A percentile compares a stretch with the other conserved stretches of the same genome.
Conservation (phyloP, 2,888 invertebrate genomes). For the Globia sparganii region DNA sequence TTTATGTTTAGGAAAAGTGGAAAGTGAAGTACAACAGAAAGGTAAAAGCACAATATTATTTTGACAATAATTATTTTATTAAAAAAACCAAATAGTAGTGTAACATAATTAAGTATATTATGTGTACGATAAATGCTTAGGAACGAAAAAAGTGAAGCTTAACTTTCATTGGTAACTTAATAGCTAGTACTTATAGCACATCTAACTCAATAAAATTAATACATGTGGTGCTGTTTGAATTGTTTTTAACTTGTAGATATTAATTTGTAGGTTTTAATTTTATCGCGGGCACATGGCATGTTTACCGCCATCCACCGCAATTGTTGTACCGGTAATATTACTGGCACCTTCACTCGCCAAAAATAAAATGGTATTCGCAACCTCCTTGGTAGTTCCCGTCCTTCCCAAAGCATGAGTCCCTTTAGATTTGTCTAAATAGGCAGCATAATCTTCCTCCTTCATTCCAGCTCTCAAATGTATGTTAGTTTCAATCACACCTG, state of each 20-base stretch:
- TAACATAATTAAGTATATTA: neutral
- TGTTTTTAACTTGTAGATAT: neutral
- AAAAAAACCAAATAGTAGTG: constrained; percentile 1
- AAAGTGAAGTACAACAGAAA: neutral
- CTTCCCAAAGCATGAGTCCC: constrained; percentile 97
- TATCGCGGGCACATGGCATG: constrained; percentile 96
- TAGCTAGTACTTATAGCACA: neutral
- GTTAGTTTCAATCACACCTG: constrained; percentile 95
- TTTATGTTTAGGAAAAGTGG: neutral
- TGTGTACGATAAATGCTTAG: neutral
- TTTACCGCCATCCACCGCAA: constrained; percentile 97
- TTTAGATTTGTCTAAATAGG: constrained; percentile 94
- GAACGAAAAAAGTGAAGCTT: neutral
- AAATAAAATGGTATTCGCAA: constrained; percentile 96
- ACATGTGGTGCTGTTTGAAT: neutral
- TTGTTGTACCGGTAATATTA: constrained; percentile 95
- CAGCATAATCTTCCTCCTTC: constrained; percentile 93
- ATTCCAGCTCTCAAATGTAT: constrained; percentile 91
- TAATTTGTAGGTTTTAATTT: constrained; percentile 54
- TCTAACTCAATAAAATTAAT: neutral
- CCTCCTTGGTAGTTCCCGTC: constrained; percentile 94
- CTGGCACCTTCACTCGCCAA: constrained; percentile 95
- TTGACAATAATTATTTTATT: constrained; percentile 9
- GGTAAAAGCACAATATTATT: neutral
- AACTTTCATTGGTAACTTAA: neutral